Percentiles rank a stretch among this genome's conserved stretches.
Evolutionary conservation across 2,888 invertebrate genomes (phyloP).

Genomic region (Zaprionus bogoriensis): DNA sequence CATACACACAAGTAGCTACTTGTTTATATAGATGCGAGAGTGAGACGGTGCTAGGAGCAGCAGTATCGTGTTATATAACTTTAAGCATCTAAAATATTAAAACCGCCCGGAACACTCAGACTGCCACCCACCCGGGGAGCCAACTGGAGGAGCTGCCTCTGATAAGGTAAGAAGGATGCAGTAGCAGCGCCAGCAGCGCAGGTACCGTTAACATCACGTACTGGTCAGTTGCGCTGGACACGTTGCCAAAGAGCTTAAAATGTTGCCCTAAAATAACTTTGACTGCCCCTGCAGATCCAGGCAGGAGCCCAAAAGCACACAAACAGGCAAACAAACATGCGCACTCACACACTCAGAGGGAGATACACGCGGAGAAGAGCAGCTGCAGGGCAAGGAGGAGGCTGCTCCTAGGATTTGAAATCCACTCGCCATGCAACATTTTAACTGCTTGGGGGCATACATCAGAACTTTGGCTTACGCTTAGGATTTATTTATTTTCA

Average conservation of each 20-base stretch:
- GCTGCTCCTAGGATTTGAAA: conserved; percentile 67
- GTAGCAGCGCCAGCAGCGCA: not conserved
- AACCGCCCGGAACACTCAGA: conserved; percentile 58
- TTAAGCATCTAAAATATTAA: conserved; percentile 76
- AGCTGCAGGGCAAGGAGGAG: not conserved
- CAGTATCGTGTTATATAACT: conserved; percentile 63
- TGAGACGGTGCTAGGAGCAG: conserved; percentile 18
- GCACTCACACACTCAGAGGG: not conserved
- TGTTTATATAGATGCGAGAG: conserved; percentile 6
- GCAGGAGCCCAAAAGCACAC: conserved; percentile 27
- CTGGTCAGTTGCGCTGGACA: conserved; percentile 65
- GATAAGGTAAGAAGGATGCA: conserved; percentile 60
- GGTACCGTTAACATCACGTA: conserved; percentile 40
- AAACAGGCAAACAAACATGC: conserved; percentile 12
- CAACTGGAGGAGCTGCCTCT: conserved; percentile 55
- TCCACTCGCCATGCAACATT: conserved; percentile 60
- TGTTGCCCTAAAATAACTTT: conserved; percentile 77
- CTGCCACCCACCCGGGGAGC: conserved; percentile 36
- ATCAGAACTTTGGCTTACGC: conserved; percentile 78
- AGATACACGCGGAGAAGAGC: not conserved
- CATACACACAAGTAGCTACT: not conserved
- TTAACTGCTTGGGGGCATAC: conserved; percentile 78
- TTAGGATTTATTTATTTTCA: conserved; percentile 79
- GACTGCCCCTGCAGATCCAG: conserved; percentile 54
- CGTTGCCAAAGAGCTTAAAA: conserved; percentile 77